phyloP scores from a whole-genome alignment of 2,888 invertebrate species.

The Cheilosia impressa region DNA sequence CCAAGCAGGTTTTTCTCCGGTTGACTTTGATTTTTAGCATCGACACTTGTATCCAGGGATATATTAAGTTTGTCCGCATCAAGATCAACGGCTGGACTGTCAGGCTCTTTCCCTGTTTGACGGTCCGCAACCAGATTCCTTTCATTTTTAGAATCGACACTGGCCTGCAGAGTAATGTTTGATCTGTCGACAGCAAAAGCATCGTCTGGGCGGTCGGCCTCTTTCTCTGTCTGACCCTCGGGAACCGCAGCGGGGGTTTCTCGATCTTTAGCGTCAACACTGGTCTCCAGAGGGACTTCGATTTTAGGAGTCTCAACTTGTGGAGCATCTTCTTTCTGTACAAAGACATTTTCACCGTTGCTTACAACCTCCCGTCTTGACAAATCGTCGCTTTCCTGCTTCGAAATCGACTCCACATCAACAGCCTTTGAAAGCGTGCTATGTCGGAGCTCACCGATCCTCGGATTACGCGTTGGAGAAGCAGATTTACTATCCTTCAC shows the following conservation, averaged over 20 bases:
- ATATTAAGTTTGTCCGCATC: neutral
- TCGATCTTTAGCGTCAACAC: neutral
- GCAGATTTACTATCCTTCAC: neutral
- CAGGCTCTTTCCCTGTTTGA: no score
- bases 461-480: slow-evolving; percentile 45
- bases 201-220: no score
- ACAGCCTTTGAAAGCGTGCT: slow-evolving; percentile 51
- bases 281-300: neutral
- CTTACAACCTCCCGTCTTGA: no score
- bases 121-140: no score
- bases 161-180: slow-evolving; percentile 15
- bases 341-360: neutral
- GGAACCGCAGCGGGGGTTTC: neutral
- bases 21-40: neutral
- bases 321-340: neutral
- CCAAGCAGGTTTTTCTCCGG: no score
- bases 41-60: neutral
- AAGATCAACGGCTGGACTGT: no score
- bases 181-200: neutral
- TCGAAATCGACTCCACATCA: slow-evolving; percentile 21
- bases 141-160: no score
- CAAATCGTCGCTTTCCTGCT: slow-evolving; percentile 5
- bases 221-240: no score
- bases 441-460: slow-evolving; percentile 58
- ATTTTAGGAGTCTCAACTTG: neutral